A percentile compares a stretch with the other conserved stretches of the same genome.
Evolutionary conservation across 2,888 invertebrate species (phyloP).

Genomic region (Lagria hirta): DNA sequence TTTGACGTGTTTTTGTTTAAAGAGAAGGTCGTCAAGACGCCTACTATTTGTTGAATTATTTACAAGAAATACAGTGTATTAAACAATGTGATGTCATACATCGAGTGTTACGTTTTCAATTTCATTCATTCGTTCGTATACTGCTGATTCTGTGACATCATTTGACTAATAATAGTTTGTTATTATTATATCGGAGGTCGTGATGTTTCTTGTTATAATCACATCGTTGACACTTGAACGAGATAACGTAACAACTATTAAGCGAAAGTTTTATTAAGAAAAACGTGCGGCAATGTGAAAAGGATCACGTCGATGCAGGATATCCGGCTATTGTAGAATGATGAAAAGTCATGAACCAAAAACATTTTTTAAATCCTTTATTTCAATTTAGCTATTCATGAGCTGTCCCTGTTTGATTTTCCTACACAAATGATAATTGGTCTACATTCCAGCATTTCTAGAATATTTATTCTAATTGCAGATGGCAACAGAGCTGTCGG

Average conservation of each 20-base stretch:
- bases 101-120: conserved; percentile 30
- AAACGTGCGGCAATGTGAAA: conserved; percentile 1
- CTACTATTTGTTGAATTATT: conserved; percentile 8
- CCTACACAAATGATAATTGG: background rate
- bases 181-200: conserved; percentile 22
- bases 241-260: conserved; percentile 11
- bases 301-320: conserved; percentile 8
- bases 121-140: conserved; percentile 37
- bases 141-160: conserved; percentile 32
- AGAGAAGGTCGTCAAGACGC: conserved; percentile 14
- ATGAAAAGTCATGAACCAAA: conserved; percentile 7
- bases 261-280: conserved; percentile 1
- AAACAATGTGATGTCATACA: conserved; percentile 13
- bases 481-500: conserved; percentile 50
- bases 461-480: conserved; percentile 38
- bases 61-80: conserved; percentile 9
- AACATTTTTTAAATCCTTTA: background rate
- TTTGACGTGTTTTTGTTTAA: too few species aligned
- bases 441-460: too few species aligned
- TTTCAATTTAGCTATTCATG: too few species aligned
- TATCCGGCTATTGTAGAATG: conserved; percentile 5
- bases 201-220: conserved; percentile 16
- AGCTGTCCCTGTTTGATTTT: conserved; percentile 5
- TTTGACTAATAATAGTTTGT: conserved; percentile 27
- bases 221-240: conserved; percentile 9